Percentiles rank a stretch among this genome's conserved stretches.
phyloP scores from a whole-genome alignment of 2,888 invertebrate species.

The Lasioglossum vierecki region DNA sequence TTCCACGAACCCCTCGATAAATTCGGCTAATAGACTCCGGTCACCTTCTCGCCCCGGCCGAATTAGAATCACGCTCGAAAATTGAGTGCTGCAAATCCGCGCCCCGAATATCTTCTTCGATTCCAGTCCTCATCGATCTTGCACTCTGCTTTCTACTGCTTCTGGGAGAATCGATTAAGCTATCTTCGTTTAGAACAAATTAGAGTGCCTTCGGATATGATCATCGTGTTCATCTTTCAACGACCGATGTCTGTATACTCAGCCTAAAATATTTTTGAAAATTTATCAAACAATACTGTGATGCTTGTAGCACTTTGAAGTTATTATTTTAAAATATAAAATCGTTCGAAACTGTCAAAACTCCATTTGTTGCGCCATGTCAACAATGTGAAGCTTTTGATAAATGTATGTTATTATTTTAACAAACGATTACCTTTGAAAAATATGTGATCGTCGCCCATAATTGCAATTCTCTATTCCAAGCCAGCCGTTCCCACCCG shows the following conservation, averaged over 20 bases:
- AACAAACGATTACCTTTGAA: neutral
- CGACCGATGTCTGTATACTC: too few relatives aligned
- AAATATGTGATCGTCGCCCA: neutral
- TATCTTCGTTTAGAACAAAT: neutral
- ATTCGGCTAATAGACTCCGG: constrained; percentile 65
- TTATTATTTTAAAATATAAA: neutral
- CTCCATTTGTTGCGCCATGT: too few relatives aligned
- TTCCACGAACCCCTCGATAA: constrained; percentile 63
- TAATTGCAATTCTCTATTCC: neutral
- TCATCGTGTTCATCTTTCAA: neutral
- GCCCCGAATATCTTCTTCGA: constrained; percentile 37
- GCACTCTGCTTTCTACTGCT: neutral
- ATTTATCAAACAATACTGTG: neutral
- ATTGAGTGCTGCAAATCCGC: constrained; percentile 29
- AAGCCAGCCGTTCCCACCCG: neutral
- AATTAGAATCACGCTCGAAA: constrained; percentile 38
- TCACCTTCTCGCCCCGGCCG: constrained; percentile 35
- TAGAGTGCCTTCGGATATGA: neutral
- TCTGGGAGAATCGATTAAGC: constrained; percentile 11
- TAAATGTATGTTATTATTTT: too few relatives aligned
- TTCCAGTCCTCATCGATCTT: constrained; percentile 1
- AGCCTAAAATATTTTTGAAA: too few relatives aligned
- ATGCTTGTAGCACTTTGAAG: neutral
- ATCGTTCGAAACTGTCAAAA: neutral
- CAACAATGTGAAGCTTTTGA: too few relatives aligned